These are phyloP conservation scores for Serripes groenlandicus DNA, from an alignment of 2,888 invertebrate species.

Conservation along the genomic window DNA sequence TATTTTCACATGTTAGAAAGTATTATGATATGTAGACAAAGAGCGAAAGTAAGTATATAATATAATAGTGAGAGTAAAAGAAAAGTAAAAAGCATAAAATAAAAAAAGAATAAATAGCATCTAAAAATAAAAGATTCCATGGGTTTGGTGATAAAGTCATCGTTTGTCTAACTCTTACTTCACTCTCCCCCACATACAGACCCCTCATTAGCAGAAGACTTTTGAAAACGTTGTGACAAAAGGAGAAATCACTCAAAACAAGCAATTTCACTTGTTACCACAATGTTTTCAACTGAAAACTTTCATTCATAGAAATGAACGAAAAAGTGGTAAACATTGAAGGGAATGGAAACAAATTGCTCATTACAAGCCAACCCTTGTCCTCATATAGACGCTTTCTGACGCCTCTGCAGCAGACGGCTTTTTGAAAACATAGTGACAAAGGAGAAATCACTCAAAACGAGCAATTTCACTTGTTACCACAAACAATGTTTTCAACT, in stretches of 20 bases:
- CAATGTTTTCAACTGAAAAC: background rate
- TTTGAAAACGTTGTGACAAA: background rate
- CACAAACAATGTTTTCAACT: background rate
- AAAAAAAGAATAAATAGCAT: too few relatives aligned
- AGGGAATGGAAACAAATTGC: too few relatives aligned
- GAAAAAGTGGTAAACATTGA: background rate
- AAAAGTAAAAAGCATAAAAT: too few relatives aligned
- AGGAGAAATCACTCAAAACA: background rate
- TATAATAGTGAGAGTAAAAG: too few relatives aligned
- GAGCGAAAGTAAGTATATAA: too few relatives aligned
- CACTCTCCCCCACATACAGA: background rate
- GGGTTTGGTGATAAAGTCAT: too few relatives aligned
- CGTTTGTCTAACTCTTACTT: background rate
- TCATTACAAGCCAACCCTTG: too few relatives aligned
- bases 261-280: background rate
- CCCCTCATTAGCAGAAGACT: background rate
- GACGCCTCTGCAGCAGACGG: too few relatives aligned
- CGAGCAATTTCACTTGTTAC: background rate
- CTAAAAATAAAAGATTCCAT: too few relatives aligned
- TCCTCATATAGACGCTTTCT: background rate
- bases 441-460: conserved; percentile 1
- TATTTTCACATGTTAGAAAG: too few relatives aligned
- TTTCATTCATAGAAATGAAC: background rate
- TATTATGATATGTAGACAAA: too few relatives aligned
- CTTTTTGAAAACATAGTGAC: background rate